These are phyloP conservation scores for Helleia helle DNA, from an alignment of 2,888 invertebrate genomes.

Conservation along the genomic window DNA sequence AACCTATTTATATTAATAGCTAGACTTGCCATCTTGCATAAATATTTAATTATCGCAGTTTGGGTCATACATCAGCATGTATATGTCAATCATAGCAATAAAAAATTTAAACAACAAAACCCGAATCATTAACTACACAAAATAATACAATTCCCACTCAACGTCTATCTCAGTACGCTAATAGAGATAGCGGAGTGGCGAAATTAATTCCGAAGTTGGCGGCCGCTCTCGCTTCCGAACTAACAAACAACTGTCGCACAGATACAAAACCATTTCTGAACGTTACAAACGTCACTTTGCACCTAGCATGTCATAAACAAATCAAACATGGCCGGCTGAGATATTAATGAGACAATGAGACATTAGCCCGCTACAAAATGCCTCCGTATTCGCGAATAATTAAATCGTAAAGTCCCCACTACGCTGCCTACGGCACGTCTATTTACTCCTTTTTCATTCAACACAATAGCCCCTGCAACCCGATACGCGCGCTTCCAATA, in stretches of 20 bases:
- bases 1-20: no score
- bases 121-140: no score
- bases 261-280: conserved; percentile 29
- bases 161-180: conserved; percentile 14
- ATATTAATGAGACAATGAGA: conserved; percentile 75
- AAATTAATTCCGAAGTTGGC: conserved; percentile 31
- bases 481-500: conserved; percentile 43
- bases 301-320: conserved; percentile 69
- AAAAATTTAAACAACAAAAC: no score
- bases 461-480: conserved; percentile 72
- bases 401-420: conserved; percentile 74
- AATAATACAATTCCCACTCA: no score
- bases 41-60: no score
- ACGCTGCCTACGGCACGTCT: conserved; percentile 67
- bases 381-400: conserved; percentile 74
- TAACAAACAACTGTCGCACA: conserved; percentile 25
- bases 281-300: conserved; percentile 34
- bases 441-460: conserved; percentile 75
- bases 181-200: conserved; percentile 22
- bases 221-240: conserved; percentile 28
- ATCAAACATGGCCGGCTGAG: conserved; percentile 71
- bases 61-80: no score
- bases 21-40: no score
- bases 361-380: conserved; percentile 74
- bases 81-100: no score